Evolutionary conservation across 2,888 invertebrate species (phyloP).

Genomic region (Carcina quercana): DNA sequence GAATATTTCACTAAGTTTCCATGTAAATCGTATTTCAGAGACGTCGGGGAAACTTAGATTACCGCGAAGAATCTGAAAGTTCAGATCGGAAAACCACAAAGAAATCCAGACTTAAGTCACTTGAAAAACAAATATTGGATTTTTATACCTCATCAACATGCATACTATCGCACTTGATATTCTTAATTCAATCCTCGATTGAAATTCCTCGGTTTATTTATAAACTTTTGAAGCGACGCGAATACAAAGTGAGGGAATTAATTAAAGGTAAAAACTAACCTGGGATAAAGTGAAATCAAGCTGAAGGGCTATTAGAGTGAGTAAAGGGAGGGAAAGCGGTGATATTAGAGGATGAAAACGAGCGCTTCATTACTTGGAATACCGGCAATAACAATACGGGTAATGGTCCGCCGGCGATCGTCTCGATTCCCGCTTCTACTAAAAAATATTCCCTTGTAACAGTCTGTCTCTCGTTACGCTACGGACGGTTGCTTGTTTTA

Average conservation of each 20-base stretch:
- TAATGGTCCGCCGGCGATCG: slow-evolving; percentile 61
- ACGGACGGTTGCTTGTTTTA: slow-evolving; percentile 18
- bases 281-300: slow-evolving; percentile 54
- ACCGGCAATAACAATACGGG: slow-evolving; percentile 69
- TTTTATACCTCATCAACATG: slow-evolving; percentile 51
- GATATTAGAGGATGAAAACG: slow-evolving; percentile 67
- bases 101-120: slow-evolving; percentile 41
- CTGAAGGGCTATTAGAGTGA: slow-evolving; percentile 47
- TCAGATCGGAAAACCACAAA: slow-evolving; percentile 42
- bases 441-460: slow-evolving; percentile 41
- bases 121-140: slow-evolving; percentile 48
- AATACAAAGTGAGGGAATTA: slow-evolving; percentile 44
- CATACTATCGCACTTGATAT: slow-evolving; percentile 40
- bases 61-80: slow-evolving; percentile 42
- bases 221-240: slow-evolving; percentile 23
- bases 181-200: slow-evolving; percentile 46
- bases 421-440: slow-evolving; percentile 53
- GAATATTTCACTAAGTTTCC: slow-evolving; percentile 65
- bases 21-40: slow-evolving; percentile 53
- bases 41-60: slow-evolving; percentile 36
- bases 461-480: slow-evolving; percentile 24
- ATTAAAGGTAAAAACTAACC: slow-evolving; percentile 45
- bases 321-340: slow-evolving; percentile 55
- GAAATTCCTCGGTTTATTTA: slow-evolving; percentile 27
- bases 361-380: slow-evolving; percentile 67